Evolutionary conservation across 2,888 invertebrate species (phyloP).

Genomic region (Timandra comae): DNA sequence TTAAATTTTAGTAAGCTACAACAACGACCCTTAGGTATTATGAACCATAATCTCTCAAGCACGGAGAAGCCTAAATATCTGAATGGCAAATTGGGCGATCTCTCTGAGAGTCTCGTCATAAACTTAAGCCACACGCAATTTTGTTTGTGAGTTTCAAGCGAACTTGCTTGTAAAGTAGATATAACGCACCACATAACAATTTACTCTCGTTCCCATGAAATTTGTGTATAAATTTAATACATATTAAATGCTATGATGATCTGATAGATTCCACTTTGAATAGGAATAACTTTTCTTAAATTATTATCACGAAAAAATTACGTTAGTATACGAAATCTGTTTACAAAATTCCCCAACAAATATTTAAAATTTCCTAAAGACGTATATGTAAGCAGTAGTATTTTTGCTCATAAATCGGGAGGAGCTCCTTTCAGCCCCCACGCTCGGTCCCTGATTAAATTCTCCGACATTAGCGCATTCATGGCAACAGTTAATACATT

Average conservation of each 20-base stretch:
- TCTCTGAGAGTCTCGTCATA: slow-evolving; percentile 36
- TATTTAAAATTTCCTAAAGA: no score
- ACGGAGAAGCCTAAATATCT: slow-evolving; percentile 34
- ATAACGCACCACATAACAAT: slow-evolving; percentile 9
- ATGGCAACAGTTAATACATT: slow-evolving; percentile 51
- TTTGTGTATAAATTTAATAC: no score
- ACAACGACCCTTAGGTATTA: slow-evolving; percentile 39
- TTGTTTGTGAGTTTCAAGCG: slow-evolving; percentile 18
- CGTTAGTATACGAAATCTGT: no score
- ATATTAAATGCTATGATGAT: no score
- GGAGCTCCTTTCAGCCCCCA: slow-evolving; percentile 39
- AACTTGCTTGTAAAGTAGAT: slow-evolving; percentile 18
- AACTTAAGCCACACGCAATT: slow-evolving; percentile 32
- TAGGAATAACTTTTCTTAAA: no score
- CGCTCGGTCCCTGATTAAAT: slow-evolving; percentile 50
- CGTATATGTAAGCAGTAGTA: slow-evolving; percentile 53
- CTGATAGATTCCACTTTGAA: no score
- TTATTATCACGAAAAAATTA: no score
- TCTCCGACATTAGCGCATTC: slow-evolving; percentile 54
- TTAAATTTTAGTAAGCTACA: slow-evolving; percentile 52
- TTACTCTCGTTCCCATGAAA: neutral
- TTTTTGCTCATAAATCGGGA: slow-evolving; percentile 54
- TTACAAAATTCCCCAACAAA: no score
- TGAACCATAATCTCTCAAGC: slow-evolving; percentile 42
- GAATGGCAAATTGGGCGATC: slow-evolving; percentile 41